A percentile compares a stretch with the other conserved stretches of the same genome.
Conservation (phyloP, 2,113 vertebrate species). For the Carassius auratus region DNA sequence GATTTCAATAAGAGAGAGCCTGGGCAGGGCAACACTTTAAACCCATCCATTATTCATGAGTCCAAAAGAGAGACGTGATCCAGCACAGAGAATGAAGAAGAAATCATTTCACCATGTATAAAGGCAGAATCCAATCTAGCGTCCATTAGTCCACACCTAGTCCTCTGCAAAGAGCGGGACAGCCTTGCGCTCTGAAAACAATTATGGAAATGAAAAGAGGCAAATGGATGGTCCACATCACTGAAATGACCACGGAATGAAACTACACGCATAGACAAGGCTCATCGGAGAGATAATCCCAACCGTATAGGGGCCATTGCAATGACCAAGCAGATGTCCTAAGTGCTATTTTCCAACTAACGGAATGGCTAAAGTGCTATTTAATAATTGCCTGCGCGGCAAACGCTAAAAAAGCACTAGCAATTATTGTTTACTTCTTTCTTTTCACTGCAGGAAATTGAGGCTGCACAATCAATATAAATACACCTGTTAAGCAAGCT, state of each 20-base stretch:
- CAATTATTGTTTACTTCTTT: constrained; percentile 41
- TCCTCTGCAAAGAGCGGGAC: no score
- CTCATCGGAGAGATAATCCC: constrained; percentile 36
- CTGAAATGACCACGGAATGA: constrained; percentile 45
- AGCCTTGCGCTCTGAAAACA: constrained; percentile 73
- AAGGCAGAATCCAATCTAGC: no score
- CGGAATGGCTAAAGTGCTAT: constrained; percentile 19
- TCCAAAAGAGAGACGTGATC: constrained; percentile 66
- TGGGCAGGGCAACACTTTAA: no score
- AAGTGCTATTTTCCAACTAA: constrained; percentile 29
- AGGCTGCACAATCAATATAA: constrained; percentile 26
- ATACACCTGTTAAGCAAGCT: constrained; percentile 26
- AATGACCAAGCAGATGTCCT: constrained; percentile 24
- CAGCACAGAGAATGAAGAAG: no score
- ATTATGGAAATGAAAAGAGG: constrained; percentile 80
- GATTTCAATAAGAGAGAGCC: constrained; percentile 79
- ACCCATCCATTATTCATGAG: constrained; percentile 79
- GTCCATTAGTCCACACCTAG: no score
- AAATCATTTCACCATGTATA: no score
- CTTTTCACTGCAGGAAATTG: constrained; percentile 19
- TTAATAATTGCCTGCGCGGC: constrained; percentile 32
- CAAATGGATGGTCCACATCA: constrained; percentile 57
- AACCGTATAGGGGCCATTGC: neutral
- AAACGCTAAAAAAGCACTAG: constrained; percentile 14
- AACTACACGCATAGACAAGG: constrained; percentile 40